Evolutionary conservation across 2,797 vertebrate species (phyloP).

Genomic region (Fistularia tabacaria): DNA sequence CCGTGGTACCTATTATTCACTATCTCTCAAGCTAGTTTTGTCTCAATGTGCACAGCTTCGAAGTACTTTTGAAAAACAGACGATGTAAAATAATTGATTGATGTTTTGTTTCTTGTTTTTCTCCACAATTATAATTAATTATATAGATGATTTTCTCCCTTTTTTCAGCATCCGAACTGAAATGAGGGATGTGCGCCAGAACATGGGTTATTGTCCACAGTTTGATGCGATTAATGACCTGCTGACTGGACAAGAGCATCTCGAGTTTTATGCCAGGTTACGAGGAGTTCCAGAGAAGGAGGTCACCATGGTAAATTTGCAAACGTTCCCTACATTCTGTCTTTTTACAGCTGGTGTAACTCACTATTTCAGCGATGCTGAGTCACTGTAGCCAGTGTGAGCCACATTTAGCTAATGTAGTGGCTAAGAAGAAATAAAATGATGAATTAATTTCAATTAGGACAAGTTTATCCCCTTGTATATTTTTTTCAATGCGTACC

Average conservation of each 20-base stretch:
- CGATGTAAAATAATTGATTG: too few species aligned
- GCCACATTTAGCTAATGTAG: too few species aligned
- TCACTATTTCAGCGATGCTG: neutral
- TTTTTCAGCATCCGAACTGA: constrained; percentile 82
- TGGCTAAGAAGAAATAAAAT: too few species aligned
- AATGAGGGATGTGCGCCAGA: constrained; percentile 89
- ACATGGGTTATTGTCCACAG: constrained; percentile 97
- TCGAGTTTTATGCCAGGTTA: constrained; percentile 92
- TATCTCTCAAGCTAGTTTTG: too few species aligned
- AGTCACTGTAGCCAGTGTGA: too few species aligned
- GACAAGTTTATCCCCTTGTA: constrained; percentile 2
- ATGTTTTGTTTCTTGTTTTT: too few species aligned
- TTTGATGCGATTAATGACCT: constrained; percentile 95
- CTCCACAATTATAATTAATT: too few species aligned
- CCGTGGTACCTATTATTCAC: too few species aligned
- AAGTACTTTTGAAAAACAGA: too few species aligned
- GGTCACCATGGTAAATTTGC: constrained; percentile 84
- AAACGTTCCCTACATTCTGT: neutral
- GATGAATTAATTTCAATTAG: neutral
- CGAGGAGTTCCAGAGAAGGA: constrained; percentile 92
- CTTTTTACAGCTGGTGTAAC: neutral
- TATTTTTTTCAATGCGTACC: constrained; percentile 11
- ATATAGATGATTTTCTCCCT: neutral
- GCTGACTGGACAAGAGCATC: constrained; percentile 89
- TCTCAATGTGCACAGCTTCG: too few species aligned